phyloP scores from a whole-genome alignment of 2,888 invertebrate species.

The Drosophila melanosoma region DNA sequence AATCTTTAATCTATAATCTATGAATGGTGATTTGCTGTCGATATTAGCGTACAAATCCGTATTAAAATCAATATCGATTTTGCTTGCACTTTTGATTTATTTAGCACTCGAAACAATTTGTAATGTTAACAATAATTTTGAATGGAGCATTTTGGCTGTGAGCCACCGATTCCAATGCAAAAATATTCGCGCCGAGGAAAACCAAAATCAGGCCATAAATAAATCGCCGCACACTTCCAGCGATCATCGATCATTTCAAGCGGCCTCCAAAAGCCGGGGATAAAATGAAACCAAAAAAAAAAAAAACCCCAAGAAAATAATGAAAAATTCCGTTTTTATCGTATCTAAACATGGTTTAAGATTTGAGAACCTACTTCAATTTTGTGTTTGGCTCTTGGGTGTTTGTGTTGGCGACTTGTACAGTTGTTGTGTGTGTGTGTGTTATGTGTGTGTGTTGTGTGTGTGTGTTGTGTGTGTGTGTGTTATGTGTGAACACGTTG shows the following conservation, averaged over 20 bases:
- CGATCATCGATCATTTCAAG: conserved; percentile 78
- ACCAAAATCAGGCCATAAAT: conserved; percentile 76
- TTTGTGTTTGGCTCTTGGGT: conserved; percentile 42
- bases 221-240: conserved; percentile 78
- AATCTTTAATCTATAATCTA: neutral
- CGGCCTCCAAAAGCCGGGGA: conserved; percentile 30
- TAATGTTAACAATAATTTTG: conserved; percentile 56
- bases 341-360: conserved; percentile 77
- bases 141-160: conserved; percentile 41
- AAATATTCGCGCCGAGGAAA: conserved; percentile 40
- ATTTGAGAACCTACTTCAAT: conserved; percentile 76
- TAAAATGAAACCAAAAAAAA: conserved; percentile 12
- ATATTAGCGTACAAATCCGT: conserved; percentile 17
- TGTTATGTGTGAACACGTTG: conserved; percentile 65
- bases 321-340: conserved; percentile 73
- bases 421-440: conserved; percentile 28
- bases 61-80: conserved; percentile 53
- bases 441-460: conserved; percentile 29
- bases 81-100: conserved; percentile 64
- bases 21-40: conserved; percentile 12
- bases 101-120: conserved; percentile 30
- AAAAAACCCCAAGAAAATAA: conserved; percentile 47
- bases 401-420: conserved; percentile 36
- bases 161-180: conserved; percentile 65
- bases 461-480: conserved; percentile 26